Base-by-base conservation (phyloP, 2,797 vertebrate species). In the Phrynocephalus guinanensis region DNA sequence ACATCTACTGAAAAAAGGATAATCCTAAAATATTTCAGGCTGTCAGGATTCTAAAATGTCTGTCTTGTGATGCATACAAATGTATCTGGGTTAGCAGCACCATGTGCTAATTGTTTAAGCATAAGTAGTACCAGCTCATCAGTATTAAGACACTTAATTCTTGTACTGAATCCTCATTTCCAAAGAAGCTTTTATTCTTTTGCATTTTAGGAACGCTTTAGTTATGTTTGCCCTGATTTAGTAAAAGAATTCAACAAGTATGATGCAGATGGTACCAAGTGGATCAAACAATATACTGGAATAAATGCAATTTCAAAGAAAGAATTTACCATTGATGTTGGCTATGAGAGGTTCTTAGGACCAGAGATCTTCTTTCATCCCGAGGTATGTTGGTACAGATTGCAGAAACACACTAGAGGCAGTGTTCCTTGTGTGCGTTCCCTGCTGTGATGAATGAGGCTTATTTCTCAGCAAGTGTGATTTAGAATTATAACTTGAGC, bases 331-430 rank as follows among this genome's bases (percentile, higher is more conserved):
- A 98, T 99, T 89, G 99, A 99, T 38, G 98, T 99, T 79, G 99
- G 99, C 87, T 99, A 99, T 5, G 99, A 99, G 94, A 98, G 99
- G 93, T 99, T 99, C 96, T 97, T 99, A 86, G 99, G 99, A 8
- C 99, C 99, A 0, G 99, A 99, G 97, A 99, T 99, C 93, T 99
- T 99, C 96, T 99, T 99, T 96, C 99, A 99, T 93, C 99, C 99
- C 16, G 99, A 99, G 98, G 99, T 99, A 89, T 94, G 86, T 30
- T 81, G 67, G 0, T 91, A 82, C 88, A 24, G 89, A 56, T 86
- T 86, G 56, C 71, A 10, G 7, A 30, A 30, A 71, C 26, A 30
- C 28, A 0, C 0, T 33, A 0, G 84, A 82, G 48, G 11, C 38
- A 50, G 18, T 18, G 48, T 89, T 26, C 6, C 84, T 3, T 78